phyloP scores from a whole-genome alignment of 2,797 vertebrate genomes.

The Avahi laniger region DNA sequence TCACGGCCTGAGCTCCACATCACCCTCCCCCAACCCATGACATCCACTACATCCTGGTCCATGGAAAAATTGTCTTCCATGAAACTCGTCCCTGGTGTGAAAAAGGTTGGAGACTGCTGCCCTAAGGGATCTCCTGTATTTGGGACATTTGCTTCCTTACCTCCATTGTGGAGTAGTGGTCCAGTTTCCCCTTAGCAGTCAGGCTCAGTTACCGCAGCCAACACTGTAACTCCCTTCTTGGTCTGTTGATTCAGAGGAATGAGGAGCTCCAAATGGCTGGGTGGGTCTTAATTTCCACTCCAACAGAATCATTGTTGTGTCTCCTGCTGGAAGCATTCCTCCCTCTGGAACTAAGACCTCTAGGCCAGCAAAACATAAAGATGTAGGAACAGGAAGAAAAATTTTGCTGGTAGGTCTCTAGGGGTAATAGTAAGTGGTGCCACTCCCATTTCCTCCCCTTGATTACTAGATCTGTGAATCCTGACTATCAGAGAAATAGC shows the following conservation, averaged over 20 bases:
- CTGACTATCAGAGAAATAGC: background rate
- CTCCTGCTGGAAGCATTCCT: background rate
- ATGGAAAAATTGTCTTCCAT: too few relatives aligned
- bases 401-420: background rate
- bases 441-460: background rate
- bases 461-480: background rate
- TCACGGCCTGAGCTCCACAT: too few relatives aligned
- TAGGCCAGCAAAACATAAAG: background rate
- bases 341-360: background rate
- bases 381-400: background rate
- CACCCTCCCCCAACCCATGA: too few relatives aligned
- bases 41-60: too few relatives aligned
- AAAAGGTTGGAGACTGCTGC: background rate
- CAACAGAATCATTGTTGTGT: background rate
- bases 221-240: background rate
- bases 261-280: background rate
- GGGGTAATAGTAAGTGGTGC: too few relatives aligned
- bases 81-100: too few relatives aligned
- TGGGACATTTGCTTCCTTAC: background rate
- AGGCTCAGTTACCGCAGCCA: background rate
- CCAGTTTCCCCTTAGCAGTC: background rate
- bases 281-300: background rate
- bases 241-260: background rate
- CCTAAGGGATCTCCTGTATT: background rate
- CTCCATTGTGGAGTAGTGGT: background rate